phyloP scores from a whole-genome alignment of 2,113 vertebrate species.

The Hassar affinis region DNA sequence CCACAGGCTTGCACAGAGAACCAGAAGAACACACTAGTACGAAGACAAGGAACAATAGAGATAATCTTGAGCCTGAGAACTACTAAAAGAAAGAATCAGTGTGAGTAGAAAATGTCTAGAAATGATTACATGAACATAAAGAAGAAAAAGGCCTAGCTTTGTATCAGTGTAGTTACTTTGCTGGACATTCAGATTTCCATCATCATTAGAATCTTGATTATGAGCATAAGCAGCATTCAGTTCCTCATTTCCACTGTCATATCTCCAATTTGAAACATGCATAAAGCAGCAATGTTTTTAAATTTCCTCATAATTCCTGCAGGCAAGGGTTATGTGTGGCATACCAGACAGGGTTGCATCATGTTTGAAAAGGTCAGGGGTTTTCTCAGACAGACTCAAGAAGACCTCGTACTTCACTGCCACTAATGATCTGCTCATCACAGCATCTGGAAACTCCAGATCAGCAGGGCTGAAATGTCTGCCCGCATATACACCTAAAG shows the following conservation, averaged over 20 bases:
- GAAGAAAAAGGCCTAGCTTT: not conserved
- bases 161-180: not conserved
- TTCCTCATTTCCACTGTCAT: not conserved
- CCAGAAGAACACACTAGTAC: not conserved
- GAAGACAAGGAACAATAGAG: not conserved
- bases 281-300: not conserved
- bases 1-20: not conserved
- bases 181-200: not conserved
- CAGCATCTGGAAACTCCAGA: conserved; percentile 18
- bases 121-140: not conserved
- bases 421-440: conserved; percentile 33
- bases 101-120: not conserved
- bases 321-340: not conserved
- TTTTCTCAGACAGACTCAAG: not conserved
- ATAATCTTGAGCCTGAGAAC: not conserved
- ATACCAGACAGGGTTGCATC: not conserved
- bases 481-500: conserved; percentile 1
- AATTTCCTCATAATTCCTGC: not conserved
- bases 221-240: not conserved
- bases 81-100: not conserved
- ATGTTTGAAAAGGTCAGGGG: conserved; percentile 19
- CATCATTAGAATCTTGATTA: not conserved
- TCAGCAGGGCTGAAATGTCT: not conserved
- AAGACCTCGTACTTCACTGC: not conserved
- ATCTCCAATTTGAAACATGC: not conserved